These are phyloP conservation scores for Spondyliosoma cantharus DNA, from an alignment of 2,797 vertebrate genomes.

Conservation along the genomic window DNA sequence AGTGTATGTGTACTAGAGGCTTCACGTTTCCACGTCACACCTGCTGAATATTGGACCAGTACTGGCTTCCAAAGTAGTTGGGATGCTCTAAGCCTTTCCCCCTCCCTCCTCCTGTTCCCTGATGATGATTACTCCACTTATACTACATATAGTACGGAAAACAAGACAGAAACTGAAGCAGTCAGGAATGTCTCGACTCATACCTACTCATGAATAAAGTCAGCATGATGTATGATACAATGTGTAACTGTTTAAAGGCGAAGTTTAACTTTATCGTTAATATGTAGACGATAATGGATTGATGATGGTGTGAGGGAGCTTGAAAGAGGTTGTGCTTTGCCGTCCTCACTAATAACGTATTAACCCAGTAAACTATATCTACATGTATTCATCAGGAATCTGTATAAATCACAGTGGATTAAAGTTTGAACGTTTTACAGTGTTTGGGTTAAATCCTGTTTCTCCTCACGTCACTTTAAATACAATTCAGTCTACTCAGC, in stretches of 20 bases:
- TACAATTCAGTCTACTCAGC: not conserved
- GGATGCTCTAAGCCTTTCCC: no score
- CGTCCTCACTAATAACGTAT: not conserved
- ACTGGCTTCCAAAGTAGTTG: no score
- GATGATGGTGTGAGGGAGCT: not conserved
- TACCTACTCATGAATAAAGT: no score
- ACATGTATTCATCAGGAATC: not conserved
- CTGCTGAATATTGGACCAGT: no score
- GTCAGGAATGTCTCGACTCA: not conserved
- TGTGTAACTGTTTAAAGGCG: not conserved
- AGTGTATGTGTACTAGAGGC: no score
- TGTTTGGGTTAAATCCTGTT: not conserved
- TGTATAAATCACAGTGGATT: not conserved
- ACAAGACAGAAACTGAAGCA: not conserved
- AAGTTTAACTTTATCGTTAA: not conserved
- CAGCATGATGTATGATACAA: not conserved
- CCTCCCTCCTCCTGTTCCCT: not conserved
- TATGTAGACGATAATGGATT: no score
- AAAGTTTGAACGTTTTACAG: no score
- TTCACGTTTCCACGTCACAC: no score
- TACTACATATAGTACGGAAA: no score
- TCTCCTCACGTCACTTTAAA: not conserved
- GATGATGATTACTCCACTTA: not conserved
- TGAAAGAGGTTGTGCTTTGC: not conserved
- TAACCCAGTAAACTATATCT: not conserved